Conservation (phyloP, 2,797 vertebrate genomes). For the Alectoris magna region DNA sequence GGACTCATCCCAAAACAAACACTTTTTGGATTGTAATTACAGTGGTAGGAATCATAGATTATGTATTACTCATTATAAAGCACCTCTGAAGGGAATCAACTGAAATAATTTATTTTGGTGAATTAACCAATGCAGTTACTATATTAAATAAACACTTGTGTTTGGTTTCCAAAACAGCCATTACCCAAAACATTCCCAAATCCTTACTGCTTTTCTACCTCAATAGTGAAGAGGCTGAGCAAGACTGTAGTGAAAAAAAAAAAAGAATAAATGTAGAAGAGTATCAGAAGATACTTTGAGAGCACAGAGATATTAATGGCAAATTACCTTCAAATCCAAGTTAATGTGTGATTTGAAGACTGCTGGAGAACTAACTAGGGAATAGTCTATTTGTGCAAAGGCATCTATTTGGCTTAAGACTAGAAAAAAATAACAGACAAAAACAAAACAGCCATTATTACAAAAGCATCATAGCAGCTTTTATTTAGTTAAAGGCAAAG, state of each 20-base stretch:
- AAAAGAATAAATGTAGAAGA: neutral
- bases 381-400: constrained; percentile 74
- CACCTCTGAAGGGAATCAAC: neutral
- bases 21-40: neutral
- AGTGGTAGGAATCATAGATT: neutral
- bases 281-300: neutral
- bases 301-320: neutral
- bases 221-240: neutral
- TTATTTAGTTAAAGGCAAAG: neutral
- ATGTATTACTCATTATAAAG: neutral
- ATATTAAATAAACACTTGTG: neutral
- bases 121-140: neutral
- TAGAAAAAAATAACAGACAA: constrained; percentile 38
- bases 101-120: neutral
- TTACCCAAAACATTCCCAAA: neutral
- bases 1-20: neutral
- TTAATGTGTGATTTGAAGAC: constrained; percentile 71
- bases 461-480: neutral
- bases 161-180: neutral
- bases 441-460: constrained; percentile 33
- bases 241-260: neutral
- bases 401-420: constrained; percentile 73
- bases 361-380: constrained; percentile 65
- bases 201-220: neutral
- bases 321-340: constrained; percentile 78